Conservation (phyloP, 2,113 vertebrate genomes). For the Pseudonaja textilis region DNA sequence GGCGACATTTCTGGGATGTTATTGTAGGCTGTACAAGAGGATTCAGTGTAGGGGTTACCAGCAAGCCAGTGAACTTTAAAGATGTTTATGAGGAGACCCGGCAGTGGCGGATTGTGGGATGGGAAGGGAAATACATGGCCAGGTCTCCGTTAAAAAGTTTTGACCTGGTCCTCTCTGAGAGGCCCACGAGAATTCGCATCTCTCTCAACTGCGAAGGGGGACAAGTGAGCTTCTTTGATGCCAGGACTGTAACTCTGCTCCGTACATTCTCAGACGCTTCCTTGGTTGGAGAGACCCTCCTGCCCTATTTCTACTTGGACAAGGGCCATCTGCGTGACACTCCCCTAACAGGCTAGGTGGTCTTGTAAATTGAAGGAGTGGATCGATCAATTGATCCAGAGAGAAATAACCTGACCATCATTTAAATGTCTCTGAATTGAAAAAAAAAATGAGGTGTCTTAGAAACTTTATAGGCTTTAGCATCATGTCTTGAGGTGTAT, state of each 20-base stretch:
- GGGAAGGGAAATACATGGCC: accelerated
- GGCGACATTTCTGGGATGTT: not conserved
- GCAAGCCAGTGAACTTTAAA: not conserved
- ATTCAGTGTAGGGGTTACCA: not conserved
- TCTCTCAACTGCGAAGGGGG: not conserved
- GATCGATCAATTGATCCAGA: no score
- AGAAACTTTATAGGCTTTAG: no score
- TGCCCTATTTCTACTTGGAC: accelerated
- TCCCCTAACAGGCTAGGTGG: no score
- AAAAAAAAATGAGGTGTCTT: no score
- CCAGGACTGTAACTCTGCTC: not conserved
- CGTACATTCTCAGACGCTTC: not conserved
- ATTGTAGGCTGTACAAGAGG: no score
- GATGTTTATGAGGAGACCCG: no score
- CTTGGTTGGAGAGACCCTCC: no score
- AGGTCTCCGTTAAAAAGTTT: accelerated
- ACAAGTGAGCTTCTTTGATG: not conserved
- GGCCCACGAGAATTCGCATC: not conserved
- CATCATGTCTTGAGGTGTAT: no score
- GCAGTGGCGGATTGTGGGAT: not conserved
- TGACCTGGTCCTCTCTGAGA: not conserved
- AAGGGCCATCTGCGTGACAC: no score
- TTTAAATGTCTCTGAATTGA: no score
- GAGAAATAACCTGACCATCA: no score
- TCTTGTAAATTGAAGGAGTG: no score